Conservation (phyloP, 92 coral and sea anemone genomes). For the Desmophyllum pertusum region DNA sequence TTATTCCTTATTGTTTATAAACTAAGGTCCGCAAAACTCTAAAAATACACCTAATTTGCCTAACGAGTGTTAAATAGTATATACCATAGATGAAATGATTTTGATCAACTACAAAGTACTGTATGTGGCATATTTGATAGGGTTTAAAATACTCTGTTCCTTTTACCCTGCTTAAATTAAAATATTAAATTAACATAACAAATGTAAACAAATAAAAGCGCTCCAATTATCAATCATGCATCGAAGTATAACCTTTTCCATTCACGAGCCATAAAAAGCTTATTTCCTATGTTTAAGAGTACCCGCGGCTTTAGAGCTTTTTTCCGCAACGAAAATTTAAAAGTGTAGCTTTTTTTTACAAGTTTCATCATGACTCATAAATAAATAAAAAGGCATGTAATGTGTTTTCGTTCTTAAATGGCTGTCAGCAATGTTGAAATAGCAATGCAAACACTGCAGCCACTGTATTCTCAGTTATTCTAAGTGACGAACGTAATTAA, state of each 20-base stretch:
- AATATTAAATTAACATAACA: background rate
- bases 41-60: background rate
- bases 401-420: background rate
- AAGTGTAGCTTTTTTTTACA: background rate
- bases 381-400: background rate
- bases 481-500: background rate
- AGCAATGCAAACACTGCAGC: constrained; percentile 8
- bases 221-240: background rate
- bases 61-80: background rate
- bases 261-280: background rate
- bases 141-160: background rate
- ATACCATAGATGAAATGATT: no score
- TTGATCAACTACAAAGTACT: background rate
- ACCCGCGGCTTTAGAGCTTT: background rate
- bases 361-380: background rate
- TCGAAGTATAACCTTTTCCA: background rate
- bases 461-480: background rate
- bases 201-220: background rate
- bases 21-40: background rate
- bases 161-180: background rate
- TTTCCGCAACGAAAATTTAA: background rate
- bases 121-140: background rate
- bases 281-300: background rate
- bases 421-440: constrained; percentile 14
- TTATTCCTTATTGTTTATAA: background rate